These are phyloP conservation scores for Himalopsyche tibetana DNA, from an alignment of 2,888 invertebrate genomes.

Conservation along the genomic window DNA sequence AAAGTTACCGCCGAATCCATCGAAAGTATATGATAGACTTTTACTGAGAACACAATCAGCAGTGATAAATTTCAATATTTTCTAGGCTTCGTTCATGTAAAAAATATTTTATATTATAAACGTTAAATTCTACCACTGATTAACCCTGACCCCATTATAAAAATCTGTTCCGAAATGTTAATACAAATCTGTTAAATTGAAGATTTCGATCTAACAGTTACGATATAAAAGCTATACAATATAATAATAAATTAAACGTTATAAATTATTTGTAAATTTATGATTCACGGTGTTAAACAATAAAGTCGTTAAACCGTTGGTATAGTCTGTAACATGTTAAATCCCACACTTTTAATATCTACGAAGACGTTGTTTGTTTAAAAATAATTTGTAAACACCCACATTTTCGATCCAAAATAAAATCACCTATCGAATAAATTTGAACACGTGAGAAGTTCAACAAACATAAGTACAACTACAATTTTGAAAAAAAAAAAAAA, in stretches of 20 bases:
- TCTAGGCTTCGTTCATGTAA: too few relatives aligned
- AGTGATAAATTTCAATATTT: too few relatives aligned
- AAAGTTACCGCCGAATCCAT: too few relatives aligned
- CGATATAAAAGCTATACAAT: not conserved
- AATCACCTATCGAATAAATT: not conserved
- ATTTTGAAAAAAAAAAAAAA: too few relatives aligned
- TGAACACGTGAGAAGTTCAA: not conserved
- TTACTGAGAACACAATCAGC: too few relatives aligned
- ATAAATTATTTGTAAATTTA: conserved; percentile 5
- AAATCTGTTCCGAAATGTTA: too few relatives aligned
- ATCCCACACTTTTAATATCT: conserved; percentile 26
- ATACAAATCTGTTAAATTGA: too few relatives aligned
- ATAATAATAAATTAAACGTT: conserved; percentile 3
- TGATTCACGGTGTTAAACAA: conserved; percentile 3
- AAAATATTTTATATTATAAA: too few relatives aligned
- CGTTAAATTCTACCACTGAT: too few relatives aligned
- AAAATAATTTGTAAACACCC: conserved; percentile 13
- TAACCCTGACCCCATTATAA: too few relatives aligned
- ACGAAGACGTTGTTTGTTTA: not conserved
- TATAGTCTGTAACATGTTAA: conserved; percentile 4
- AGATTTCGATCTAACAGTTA: not conserved
- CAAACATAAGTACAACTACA: not conserved
- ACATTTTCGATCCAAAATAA: conserved; percentile 16
- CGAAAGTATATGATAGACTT: too few relatives aligned
- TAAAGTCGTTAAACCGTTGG: not conserved